phyloP scores from a whole-genome alignment of 2,797 vertebrate genomes.

The Pelochelys cantorii region DNA sequence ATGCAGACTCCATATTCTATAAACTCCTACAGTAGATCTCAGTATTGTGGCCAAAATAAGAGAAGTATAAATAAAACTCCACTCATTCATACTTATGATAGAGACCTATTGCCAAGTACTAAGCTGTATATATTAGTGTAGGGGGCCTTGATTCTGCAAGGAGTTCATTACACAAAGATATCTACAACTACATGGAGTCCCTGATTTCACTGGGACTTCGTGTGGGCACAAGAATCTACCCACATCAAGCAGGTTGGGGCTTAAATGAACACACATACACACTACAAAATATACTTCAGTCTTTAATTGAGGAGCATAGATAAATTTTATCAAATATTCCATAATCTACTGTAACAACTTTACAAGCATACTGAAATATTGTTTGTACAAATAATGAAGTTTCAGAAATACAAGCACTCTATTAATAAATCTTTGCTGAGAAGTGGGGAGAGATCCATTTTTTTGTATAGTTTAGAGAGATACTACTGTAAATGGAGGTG shows the following conservation, averaged over 20 bases:
- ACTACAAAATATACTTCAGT: not conserved
- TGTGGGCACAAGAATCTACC: not conserved
- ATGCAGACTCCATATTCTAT: not conserved
- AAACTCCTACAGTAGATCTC: not conserved
- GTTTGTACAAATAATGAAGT: not conserved
- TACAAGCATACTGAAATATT: not conserved
- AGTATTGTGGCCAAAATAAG: not conserved
- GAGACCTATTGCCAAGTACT: rapidly evolving
- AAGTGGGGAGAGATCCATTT: not conserved
- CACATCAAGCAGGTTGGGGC: not conserved
- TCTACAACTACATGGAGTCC: not conserved
- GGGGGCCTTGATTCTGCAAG: not conserved
- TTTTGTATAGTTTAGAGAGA: not conserved
- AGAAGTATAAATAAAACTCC: not conserved
- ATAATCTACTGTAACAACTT: not conserved
- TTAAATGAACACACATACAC: rapidly evolving
- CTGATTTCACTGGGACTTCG: not conserved
- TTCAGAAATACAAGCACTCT: not conserved
- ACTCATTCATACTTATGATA: not conserved
- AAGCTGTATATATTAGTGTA: not conserved
- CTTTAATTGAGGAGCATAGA: not conserved
- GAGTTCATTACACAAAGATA: not conserved
- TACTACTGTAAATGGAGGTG: not conserved
- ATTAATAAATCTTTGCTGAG: not conserved
- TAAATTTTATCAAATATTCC: not conserved